Evolutionary conservation across 2,797 vertebrate genomes (phyloP).

Genomic region (Arctocebus calabarensis): DNA sequence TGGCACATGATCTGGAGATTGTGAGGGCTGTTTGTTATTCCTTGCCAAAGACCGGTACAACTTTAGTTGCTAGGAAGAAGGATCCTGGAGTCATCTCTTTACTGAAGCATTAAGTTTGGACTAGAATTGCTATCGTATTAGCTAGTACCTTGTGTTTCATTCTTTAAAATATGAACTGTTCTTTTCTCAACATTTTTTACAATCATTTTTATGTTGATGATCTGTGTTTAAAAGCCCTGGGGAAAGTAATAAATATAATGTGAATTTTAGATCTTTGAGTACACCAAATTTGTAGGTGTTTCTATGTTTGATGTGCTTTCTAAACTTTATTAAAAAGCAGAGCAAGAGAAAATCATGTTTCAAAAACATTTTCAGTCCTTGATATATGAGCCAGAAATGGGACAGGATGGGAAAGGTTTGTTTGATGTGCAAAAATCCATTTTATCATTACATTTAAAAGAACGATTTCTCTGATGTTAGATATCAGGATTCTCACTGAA

Average conservation of each 20-base stretch:
- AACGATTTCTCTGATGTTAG: slow-evolving; percentile 34
- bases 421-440: slow-evolving; percentile 55
- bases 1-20: not conserved
- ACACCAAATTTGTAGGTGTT: slow-evolving; percentile 23
- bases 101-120: not conserved
- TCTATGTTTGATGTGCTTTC: not conserved
- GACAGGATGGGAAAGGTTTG: not conserved
- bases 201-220: slow-evolving; percentile 24
- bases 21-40: not conserved
- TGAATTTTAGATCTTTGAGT: slow-evolving; percentile 22
- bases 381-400: slow-evolving; percentile 47
- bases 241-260: not conserved
- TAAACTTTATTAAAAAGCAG: slow-evolving; percentile 31
- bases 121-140: not conserved
- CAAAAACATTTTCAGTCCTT: slow-evolving; percentile 32
- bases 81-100: not conserved
- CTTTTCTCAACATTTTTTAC: slow-evolving; percentile 22
- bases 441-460: slow-evolving; percentile 30
- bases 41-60: not conserved
- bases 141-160: not conserved
- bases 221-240: not conserved
- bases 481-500: slow-evolving; percentile 32
- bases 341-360: slow-evolving; percentile 45
- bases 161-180: slow-evolving; percentile 3
- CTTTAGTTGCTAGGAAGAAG: not conserved